A percentile compares a stretch with the other conserved stretches of the same genome.
Conservation (phyloP, 2,797 vertebrate genomes). For the Lophius americanus region DNA sequence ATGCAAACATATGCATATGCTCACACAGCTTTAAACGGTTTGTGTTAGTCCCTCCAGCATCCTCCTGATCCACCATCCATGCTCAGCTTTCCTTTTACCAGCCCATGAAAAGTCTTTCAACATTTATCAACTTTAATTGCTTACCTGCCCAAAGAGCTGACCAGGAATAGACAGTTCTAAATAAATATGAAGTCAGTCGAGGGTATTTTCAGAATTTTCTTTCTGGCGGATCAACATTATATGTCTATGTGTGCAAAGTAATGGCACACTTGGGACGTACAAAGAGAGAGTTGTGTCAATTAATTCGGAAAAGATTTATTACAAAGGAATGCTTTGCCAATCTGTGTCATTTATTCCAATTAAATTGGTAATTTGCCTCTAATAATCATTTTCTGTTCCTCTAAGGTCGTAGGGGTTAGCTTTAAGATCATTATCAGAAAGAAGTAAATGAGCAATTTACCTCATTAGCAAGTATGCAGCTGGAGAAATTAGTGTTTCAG, state of each 20-base stretch:
- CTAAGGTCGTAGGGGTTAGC: slow-evolving; percentile 42
- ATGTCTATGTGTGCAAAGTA: slow-evolving; percentile 49
- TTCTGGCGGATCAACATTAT: slow-evolving; percentile 43
- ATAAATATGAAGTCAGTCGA: slow-evolving; percentile 48
- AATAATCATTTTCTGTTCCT: slow-evolving; percentile 49
- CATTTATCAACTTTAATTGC: slow-evolving; percentile 52
- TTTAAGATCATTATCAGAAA: slow-evolving; percentile 33
- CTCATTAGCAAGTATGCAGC: slow-evolving; percentile 37
- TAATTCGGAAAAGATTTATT: slow-evolving; percentile 70
- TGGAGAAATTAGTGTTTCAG: slow-evolving; percentile 37
- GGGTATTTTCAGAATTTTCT: slow-evolving; percentile 38
- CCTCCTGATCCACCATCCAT: slow-evolving; percentile 15
- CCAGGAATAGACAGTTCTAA: slow-evolving; percentile 39
- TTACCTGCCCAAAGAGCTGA: slow-evolving; percentile 60
- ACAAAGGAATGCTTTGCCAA: slow-evolving; percentile 24
- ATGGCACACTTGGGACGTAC: slow-evolving; percentile 53
- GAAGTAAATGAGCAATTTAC: slow-evolving; percentile 18
- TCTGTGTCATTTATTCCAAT: slow-evolving; percentile 45
- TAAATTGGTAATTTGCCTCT: slow-evolving; percentile 70
- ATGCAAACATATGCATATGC: not conserved
- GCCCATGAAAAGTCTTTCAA: slow-evolving; percentile 46
- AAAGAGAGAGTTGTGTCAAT: slow-evolving; percentile 38
- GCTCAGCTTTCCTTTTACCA: slow-evolving; percentile 19
- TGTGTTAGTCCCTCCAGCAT: slow-evolving; percentile 5
- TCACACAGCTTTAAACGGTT: not conserved